Evolutionary conservation across 2,888 invertebrate genomes (phyloP), one percentile per base, ranked within the genome.

Genomic region (Drosophila prolongata): DNA sequence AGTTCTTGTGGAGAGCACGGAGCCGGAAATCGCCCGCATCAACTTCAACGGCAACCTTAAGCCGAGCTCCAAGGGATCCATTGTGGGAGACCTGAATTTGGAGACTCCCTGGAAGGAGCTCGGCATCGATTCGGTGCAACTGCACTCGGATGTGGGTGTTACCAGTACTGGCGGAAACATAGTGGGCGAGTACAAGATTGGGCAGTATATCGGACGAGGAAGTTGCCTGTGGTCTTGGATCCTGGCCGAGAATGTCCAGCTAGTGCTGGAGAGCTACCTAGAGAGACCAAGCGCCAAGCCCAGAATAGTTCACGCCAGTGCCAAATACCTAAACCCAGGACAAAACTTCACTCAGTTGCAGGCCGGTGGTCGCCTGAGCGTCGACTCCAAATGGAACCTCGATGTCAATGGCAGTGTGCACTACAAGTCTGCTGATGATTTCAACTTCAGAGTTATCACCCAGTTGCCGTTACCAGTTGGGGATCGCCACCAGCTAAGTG

Each of bases 301-400:
- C 0, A 93, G 93, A 62, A 90, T 93, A 40, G 90, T 94, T 1
- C 92, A 92, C 35, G 87, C 93, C 19, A 91, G 92, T 38, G 87
- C 93, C 1, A 94, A 93, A 81, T 94, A 94, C 49, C 75, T 92
- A 30, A 95, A 95, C 89, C 94, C 94, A 0, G 91, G 93, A 16
- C 92, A 92, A 70, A 91, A 90, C 11, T 94, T 93, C 70, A 1
- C 11, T 6, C 91, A 93, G 19, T 52, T 95, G 3, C 90, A 93
- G 40, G 74, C 93, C 0, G 94, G 95, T 0, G 93, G 94, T 6
- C 93, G 94, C 62, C 86, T 95, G 4, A 93, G 94, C 75, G 91
- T 95, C 6, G 94, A 95, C 80, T 92, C 91, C 1, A 80, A 92
- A 19, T 95, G 95, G 95, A 93, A 92, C 90, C 89, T 94, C 6